Evolutionary conservation across 2,888 invertebrate species (phyloP).

Genomic region (Caenorhabditis uteleia): DNA sequence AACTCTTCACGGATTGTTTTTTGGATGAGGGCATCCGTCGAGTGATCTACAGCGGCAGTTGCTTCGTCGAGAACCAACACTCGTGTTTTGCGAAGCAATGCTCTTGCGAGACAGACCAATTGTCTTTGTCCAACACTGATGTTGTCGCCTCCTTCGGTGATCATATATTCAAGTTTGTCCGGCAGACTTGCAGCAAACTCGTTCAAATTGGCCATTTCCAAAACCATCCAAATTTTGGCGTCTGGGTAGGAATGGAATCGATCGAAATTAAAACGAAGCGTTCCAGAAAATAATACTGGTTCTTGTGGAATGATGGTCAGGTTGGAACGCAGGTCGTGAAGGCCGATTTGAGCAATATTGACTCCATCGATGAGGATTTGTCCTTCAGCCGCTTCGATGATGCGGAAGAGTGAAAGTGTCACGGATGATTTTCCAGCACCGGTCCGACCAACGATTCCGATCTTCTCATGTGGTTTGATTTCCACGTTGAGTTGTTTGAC

Average conservation of each 20-base stretch:
- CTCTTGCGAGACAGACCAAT: constrained; percentile 72
- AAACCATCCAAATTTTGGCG: constrained; percentile 84
- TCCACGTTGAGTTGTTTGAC: constrained; percentile 75
- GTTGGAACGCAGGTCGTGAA: constrained; percentile 84
- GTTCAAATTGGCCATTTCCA: constrained; percentile 89
- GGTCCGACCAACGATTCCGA: constrained; percentile 71
- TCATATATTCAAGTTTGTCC: constrained; percentile 82
- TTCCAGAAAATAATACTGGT: constrained; percentile 70
- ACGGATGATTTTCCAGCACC: constrained; percentile 70
- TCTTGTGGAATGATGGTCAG: constrained; percentile 80
- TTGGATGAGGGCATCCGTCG: constrained; percentile 75
- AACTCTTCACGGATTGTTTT: constrained; percentile 77
- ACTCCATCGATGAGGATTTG: constrained; percentile 66
- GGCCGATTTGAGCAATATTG: constrained; percentile 79
- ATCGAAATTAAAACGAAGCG: constrained; percentile 83
- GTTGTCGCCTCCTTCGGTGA: constrained; percentile 91
- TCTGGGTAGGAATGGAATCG: constrained; percentile 83
- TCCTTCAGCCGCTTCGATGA: constrained; percentile 67
- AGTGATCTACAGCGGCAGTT: constrained; percentile 74
- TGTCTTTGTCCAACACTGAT: constrained; percentile 73
- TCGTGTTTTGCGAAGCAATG: constrained; percentile 71
- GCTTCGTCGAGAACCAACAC: constrained; percentile 75
- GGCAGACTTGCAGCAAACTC: constrained; percentile 77
- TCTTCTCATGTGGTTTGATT: constrained; percentile 75
- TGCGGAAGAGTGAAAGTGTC: constrained; percentile 68